Base-by-base conservation (phyloP, 1,140 invertebrate genomes). In the Nephotettix cincticeps region DNA sequence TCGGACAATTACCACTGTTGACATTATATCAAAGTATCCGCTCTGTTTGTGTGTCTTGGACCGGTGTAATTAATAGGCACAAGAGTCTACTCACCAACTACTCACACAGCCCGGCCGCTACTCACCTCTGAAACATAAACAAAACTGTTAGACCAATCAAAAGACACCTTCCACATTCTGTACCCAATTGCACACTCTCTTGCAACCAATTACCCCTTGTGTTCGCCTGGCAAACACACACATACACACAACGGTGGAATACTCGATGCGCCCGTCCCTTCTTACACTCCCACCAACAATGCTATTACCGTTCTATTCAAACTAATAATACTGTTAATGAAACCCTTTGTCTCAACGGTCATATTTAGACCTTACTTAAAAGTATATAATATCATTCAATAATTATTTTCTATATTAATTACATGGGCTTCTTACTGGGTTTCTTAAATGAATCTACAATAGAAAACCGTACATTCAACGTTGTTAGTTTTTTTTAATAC, bases 121-220 rank as follows among this genome's bases (percentile, higher is more conserved):
- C 56, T 61, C 27, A 61, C 56, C 56, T 61, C 56, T 61, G 56
- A 25, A 61, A 61, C 56, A 61, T 25, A 61, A 61, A 61, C 56
- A 61, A 61, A 25, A 61, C 21, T 25, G 56, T 61, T 61, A 61
- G 47, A 29, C 13, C 56, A 61, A 61, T 61, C 56, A 61, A 61
- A 61, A 61, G 56, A 61, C 56, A 61, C 56, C 56, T 61, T 36
- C 27, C 23, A 25, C 56, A 61, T n/a, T 9, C 47, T 9, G 47
- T 51, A 51, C 4, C 21, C 47, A 51, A 51, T 51, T 51, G 14
- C 32, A 36, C 32, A 6, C 32, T 36, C 4, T 36, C 4, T 36
- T 6, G 4, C 4, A 14, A 36, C 4, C 32, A 36, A 36, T 6
- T 14, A 36, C n/a, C n/a, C n/a, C n/a, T n/a, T n/a, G n/a, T n/a